Evolutionary conservation across 2,797 vertebrate species (phyloP).

Genomic region (Thripadectes ignobilis): DNA sequence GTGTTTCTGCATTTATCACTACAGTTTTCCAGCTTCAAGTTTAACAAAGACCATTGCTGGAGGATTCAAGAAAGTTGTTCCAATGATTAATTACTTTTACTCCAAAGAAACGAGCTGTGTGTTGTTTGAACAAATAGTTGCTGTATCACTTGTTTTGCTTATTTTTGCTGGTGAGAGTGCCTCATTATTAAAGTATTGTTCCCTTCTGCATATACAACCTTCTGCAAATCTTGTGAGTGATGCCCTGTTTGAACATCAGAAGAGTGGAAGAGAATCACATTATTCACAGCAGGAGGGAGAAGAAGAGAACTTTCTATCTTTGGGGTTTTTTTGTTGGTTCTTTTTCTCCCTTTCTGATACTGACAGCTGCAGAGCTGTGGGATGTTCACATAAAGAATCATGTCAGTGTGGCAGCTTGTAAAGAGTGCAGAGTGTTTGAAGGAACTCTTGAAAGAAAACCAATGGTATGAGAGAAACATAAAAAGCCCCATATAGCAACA

Average conservation of each 20-base stretch:
- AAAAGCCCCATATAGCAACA: background rate
- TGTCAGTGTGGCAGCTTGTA: background rate
- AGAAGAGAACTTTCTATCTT: background rate
- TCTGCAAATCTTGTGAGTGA: background rate
- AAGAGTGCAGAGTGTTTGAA: background rate
- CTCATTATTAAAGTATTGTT: background rate
- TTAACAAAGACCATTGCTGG: background rate
- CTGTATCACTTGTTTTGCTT: background rate
- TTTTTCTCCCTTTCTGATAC: background rate
- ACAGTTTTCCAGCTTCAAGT: background rate
- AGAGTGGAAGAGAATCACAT: background rate
- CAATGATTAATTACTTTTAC: background rate
- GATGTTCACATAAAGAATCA: background rate
- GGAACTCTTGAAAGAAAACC: background rate
- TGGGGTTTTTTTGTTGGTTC: rapidly evolving
- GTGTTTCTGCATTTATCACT: background rate
- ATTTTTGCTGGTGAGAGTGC: background rate
- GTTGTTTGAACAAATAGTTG: background rate
- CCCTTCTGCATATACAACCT: background rate
- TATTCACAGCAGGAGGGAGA: background rate
- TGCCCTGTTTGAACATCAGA: background rate
- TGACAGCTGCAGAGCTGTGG: background rate
- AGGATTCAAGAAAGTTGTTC: background rate
- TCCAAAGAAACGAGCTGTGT: background rate
- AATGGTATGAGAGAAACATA: background rate